Evolutionary conservation across 2,888 invertebrate genomes (phyloP).

Genomic region (Eupithecia centaureata): DNA sequence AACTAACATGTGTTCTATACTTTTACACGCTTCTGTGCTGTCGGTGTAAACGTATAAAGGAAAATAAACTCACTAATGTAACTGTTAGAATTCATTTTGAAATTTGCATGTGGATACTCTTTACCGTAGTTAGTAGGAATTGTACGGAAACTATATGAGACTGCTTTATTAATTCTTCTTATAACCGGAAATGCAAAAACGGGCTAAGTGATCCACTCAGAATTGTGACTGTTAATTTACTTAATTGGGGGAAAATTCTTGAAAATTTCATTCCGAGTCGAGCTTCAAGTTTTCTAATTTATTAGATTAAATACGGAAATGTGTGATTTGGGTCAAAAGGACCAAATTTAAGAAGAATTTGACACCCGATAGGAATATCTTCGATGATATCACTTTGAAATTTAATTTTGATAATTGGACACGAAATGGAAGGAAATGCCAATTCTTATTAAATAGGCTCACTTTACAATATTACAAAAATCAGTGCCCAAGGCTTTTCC

Average conservation of each 20-base stretch:
- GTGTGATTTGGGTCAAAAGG: constrained; percentile 3
- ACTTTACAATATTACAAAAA: too few species aligned
- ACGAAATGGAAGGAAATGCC: not conserved
- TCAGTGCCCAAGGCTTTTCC: too few species aligned
- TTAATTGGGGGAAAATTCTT: not conserved
- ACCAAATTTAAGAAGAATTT: not conserved
- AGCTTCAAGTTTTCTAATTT: constrained; percentile 7
- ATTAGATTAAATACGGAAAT: constrained; percentile 1
- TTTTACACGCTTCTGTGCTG: not conserved
- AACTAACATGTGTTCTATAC: not conserved
- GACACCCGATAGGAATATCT: not conserved
- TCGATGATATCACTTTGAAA: not conserved
- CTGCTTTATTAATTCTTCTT: too few species aligned
- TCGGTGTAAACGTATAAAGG: not conserved
- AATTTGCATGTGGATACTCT: not conserved
- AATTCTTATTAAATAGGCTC: too few species aligned
- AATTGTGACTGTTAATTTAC: not conserved
- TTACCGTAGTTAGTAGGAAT: not conserved
- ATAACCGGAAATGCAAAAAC: not conserved
- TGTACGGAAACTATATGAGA: too few species aligned
- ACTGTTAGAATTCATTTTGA: not conserved
- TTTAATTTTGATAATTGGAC: constrained; percentile 1
- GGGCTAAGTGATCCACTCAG: not conserved
- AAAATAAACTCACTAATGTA: constrained; percentile 10
- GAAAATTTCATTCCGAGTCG: not conserved